Conservation (phyloP, 2,113 vertebrate genomes). For the Epinephelus cyanopodus region DNA sequence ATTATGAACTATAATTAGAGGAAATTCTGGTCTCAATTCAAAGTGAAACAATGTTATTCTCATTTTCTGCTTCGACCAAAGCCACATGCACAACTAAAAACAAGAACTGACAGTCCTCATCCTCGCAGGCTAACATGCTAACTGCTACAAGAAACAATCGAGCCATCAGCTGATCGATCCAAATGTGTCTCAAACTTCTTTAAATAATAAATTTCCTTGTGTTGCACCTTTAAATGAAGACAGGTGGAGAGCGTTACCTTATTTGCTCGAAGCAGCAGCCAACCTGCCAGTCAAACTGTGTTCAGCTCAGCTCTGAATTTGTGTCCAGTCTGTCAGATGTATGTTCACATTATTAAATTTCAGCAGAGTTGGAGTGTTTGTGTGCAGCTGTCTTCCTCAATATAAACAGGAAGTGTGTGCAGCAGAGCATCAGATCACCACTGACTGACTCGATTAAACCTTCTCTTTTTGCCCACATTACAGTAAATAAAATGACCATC, state of each 20-base stretch:
- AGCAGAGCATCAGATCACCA: not conserved
- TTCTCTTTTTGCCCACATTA: not conserved
- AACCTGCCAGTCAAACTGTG: not conserved
- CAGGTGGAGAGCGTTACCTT: not conserved
- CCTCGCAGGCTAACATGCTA: not conserved
- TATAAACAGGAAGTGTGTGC: constrained; percentile 48
- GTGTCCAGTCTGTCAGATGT: no score
- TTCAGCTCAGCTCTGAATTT: no score
- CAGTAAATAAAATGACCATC: no score
- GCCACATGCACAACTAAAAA: not conserved
- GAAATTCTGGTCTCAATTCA: no score
- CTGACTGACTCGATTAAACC: not conserved
- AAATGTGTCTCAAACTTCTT: no score
- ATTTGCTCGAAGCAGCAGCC: not conserved
- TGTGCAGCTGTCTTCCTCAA: not conserved
- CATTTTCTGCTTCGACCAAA: no score
- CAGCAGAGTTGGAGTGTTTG: no score
- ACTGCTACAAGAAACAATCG: no score
- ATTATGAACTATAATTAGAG: no score
- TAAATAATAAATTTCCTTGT: not conserved
- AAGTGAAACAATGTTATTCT: no score
- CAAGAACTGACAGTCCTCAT: not conserved
- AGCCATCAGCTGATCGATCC: not conserved
- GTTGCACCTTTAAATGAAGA: not conserved
- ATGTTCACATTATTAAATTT: no score